Percentiles rank a stretch among this genome's conserved stretches.
These are phyloP conservation scores for Chloropsis cyanopogon DNA, from an alignment of 2,113 vertebrate species.

Conservation along the genomic window DNA sequence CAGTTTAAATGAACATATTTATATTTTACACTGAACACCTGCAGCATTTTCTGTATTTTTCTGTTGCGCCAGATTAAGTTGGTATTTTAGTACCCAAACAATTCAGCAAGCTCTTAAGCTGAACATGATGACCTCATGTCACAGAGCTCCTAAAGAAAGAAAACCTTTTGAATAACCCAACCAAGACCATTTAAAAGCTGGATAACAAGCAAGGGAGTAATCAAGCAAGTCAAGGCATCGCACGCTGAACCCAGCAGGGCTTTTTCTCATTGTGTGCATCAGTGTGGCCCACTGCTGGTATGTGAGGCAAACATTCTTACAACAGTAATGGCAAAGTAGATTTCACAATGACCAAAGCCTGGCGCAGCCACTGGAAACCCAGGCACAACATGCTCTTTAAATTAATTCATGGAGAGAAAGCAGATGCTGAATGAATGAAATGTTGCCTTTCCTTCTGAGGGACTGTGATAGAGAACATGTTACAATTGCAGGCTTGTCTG, in stretches of 20 bases:
- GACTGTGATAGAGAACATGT: neutral
- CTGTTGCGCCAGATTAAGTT: neutral
- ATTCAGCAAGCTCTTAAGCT: neutral
- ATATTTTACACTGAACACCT: neutral
- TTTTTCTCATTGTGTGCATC: neutral
- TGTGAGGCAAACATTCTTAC: neutral
- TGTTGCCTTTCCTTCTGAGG: constrained; percentile 26
- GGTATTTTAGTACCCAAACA: neutral
- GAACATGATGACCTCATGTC: neutral
- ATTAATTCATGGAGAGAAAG: constrained; percentile 58
- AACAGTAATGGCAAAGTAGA: neutral
- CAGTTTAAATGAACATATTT: neutral
- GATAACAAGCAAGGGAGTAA: constrained; percentile 22
- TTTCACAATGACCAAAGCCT: constrained; percentile 28
- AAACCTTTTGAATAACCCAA: neutral
- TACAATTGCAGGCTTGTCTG: neutral
- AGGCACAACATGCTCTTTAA: neutral
- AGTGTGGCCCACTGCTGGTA: neutral
- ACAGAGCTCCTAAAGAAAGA: neutral
- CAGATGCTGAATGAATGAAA: constrained; percentile 53
- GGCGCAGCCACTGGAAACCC: constrained; percentile 14
- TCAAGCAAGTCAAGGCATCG: neutral
- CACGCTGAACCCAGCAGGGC: constrained; percentile 3
- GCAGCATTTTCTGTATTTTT: neutral
- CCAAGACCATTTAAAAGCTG: constrained; percentile 1